Base-by-base conservation (phyloP, 2,888 invertebrate species). In the Leucania comma region DNA sequence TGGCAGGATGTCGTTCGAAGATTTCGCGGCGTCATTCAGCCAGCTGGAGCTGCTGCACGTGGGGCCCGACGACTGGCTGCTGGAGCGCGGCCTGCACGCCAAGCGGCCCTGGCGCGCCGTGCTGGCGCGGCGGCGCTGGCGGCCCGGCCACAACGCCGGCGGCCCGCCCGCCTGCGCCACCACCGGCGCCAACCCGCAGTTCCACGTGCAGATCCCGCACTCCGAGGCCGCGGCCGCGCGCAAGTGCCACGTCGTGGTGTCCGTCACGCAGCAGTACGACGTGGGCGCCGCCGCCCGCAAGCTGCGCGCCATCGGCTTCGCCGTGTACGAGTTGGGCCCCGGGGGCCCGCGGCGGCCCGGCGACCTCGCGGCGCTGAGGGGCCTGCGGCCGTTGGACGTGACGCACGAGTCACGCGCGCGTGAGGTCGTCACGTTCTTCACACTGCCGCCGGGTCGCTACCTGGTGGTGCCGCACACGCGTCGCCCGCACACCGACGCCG, bases 1-100 rank as follows among this genome's bases (percentile, higher is more conserved):
- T 81, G 82, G 65, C 91, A 97, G 97, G 97, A 97, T 98, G 97
- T 96, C 97, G 22, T 97, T 97, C 89, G 96, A 96, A 63, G 97
- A 98, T 88, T 97, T 98, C 91, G 96, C 97, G 62, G 91, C 95
- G 22, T 96, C 97, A 88, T 98, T 97, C 93, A 96, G 96, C 3
- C 97, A 97, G 86, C 93, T 97, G 82, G 97, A 97, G 91, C 95
- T 98, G 86, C 97, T 98, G 81, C 98, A 98, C 90, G 96, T 98
- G 80, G 98, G 97, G 14, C 98, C 98, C 20, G 98, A 98, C 90
- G 97, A 97, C 91, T 97, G 97, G 97, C 96, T 97, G 96, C 91
- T 96, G 83, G 97, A 97, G 91, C 96, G 97, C 24, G 97, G 97
- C 48, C 94, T 97, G 81, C 97, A 97, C 89, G 96, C 60, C 81